A percentile compares a stretch with the other conserved stretches of the same genome.
Conservation (phyloP, 1,140 invertebrate genomes). For the Oncopodura yosiiana region DNA sequence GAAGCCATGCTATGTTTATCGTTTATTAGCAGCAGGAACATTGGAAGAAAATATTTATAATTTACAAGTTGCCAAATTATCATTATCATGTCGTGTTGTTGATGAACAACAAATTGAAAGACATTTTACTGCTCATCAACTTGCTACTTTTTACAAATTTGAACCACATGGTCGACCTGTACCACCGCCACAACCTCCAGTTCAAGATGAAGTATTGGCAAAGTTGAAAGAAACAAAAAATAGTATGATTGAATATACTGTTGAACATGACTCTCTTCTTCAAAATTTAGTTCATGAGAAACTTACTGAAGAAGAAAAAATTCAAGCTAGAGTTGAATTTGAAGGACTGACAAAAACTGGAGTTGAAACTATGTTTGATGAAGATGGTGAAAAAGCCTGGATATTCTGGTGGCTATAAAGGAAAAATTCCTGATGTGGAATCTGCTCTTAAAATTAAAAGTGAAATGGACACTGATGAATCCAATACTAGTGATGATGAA, state of each 20-base stretch:
- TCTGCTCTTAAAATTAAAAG: too few relatives aligned
- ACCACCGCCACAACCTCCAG: slow-evolving; percentile 36
- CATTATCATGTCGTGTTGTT: slow-evolving; percentile 82
- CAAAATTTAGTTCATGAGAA: slow-evolving; percentile 85
- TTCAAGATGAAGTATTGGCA: slow-evolving; percentile 72
- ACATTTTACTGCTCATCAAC: slow-evolving; percentile 79
- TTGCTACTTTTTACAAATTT: slow-evolving; percentile 79
- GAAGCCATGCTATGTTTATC: slow-evolving; percentile 41
- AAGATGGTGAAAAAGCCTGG: too few relatives aligned
- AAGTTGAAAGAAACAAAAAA: slow-evolving; percentile 67
- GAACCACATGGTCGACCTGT: slow-evolving; percentile 50
- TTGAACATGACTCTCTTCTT: slow-evolving; percentile 88
- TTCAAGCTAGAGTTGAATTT: slow-evolving; percentile 88
- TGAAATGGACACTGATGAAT: too few relatives aligned
- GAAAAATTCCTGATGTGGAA: too few relatives aligned
- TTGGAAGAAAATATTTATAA: slow-evolving; percentile 99
- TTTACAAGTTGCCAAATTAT: slow-evolving; percentile 90
- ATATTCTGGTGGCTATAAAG: too few relatives aligned
- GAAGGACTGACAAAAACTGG: too few relatives aligned
- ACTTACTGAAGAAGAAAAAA: slow-evolving; percentile 79
- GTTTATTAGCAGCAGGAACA: slow-evolving; percentile 52
- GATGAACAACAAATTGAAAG: slow-evolving; percentile 91
- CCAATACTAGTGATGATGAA: too few relatives aligned
- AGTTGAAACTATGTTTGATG: too few relatives aligned
- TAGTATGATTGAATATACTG: slow-evolving; percentile 63